These are phyloP conservation scores for Marmota flaviventris DNA, from an alignment of 2,113 vertebrate genomes.

Conservation along the genomic window DNA sequence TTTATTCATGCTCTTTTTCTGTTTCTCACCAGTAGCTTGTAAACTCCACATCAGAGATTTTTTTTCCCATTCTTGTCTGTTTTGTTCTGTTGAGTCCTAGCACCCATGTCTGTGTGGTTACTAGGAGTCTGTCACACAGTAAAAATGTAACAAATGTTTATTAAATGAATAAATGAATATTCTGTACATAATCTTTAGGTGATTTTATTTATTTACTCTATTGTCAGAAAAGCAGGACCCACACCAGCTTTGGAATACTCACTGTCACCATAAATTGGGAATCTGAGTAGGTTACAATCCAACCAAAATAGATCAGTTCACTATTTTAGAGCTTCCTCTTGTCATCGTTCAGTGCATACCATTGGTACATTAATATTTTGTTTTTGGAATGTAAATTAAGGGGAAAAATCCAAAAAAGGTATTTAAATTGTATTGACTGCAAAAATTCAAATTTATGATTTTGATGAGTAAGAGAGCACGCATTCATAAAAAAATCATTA, in stretches of 20 bases:
- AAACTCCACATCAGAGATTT: background rate
- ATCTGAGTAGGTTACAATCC: background rate
- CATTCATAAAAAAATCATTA: background rate
- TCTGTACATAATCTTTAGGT: background rate
- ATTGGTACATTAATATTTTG: background rate
- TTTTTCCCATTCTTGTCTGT: background rate
- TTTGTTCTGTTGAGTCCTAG: background rate
- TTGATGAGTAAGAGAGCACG: background rate
- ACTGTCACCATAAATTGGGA: background rate
- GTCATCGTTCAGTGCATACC: background rate
- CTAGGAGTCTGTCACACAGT: background rate
- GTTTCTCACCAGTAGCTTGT: background rate
- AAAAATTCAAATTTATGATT: background rate
- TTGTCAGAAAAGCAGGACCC: background rate
- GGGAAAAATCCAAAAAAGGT: background rate
- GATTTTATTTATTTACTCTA: background rate
- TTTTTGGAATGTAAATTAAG: background rate
- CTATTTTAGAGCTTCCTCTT: background rate
- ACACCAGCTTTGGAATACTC: background rate
- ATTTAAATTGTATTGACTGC: background rate
- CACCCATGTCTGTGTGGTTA: background rate
- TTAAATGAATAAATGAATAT: slow-evolving; percentile 45
- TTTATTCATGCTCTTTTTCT: slow-evolving; percentile 4
- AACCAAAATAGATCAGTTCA: background rate
- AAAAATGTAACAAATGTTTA: slow-evolving; percentile 12